A percentile compares a stretch with the other conserved stretches of the same genome.
These are phyloP conservation scores for Cynoglossus semilaevis DNA, from an alignment of 2,113 vertebrate genomes.

Conservation along the genomic window DNA sequence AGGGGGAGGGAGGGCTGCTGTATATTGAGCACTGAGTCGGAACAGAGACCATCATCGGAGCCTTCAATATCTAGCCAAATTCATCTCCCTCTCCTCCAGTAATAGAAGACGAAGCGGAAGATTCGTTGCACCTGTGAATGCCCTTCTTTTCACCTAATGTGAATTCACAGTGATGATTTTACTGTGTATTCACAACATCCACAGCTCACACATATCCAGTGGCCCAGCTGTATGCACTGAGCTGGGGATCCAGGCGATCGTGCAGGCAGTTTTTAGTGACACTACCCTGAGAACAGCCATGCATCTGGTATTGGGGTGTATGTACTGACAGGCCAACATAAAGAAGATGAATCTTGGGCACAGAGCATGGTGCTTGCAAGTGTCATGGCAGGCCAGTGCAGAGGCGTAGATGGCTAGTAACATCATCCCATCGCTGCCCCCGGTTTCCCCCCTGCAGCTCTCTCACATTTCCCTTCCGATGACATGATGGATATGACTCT, in stretches of 20 bases:
- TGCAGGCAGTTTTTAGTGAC: conserved; percentile 38
- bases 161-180: not conserved
- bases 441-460: conserved; percentile 36
- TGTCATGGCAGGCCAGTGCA: conserved; percentile 46
- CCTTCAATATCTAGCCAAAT: conserved; percentile 19
- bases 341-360: conserved; percentile 68
- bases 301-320: conserved; percentile 29
- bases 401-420: conserved; percentile 47
- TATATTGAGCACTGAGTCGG: conserved; percentile 44
- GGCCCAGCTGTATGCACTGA: conserved; percentile 3
- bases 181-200: too few relatives aligned
- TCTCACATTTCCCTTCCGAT: conserved; percentile 59
- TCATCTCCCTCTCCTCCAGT: conserved; percentile 1
- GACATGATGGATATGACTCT: conserved; percentile 69
- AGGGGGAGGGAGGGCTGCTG: conserved; percentile 9
- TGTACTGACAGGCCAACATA: conserved; percentile 55
- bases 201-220: not conserved
- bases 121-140: conserved; percentile 44
- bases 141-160: conserved; percentile 22
- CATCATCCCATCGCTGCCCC: conserved; percentile 57
- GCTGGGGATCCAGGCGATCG: conserved; percentile 9
- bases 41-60: conserved; percentile 54
- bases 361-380: conserved; percentile 35
- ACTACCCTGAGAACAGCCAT: conserved; percentile 38
- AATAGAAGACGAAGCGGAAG: conserved; percentile 25